phyloP scores from a whole-genome alignment of 2,888 invertebrate genomes.

The Rhyacophila evoluta region DNA sequence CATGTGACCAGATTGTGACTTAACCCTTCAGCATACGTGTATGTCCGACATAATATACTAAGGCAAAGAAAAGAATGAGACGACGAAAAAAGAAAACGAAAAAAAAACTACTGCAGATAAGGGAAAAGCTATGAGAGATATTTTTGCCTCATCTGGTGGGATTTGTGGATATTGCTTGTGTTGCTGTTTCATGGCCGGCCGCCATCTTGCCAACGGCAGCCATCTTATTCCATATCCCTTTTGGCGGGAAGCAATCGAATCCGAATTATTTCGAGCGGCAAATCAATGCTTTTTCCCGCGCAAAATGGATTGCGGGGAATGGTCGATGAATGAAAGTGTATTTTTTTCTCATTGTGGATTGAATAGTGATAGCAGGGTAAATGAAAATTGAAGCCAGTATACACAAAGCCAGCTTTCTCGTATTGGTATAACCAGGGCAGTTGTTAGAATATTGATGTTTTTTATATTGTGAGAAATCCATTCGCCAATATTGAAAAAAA shows the following conservation, averaged over 20 bases:
- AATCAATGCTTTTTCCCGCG: conserved; percentile 44
- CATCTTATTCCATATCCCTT: conserved; percentile 28
- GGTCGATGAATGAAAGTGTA: neutral
- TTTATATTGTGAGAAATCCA: neutral
- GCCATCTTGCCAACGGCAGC: conserved; percentile 35
- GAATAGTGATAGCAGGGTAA: neutral
- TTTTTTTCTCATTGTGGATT: neutral
- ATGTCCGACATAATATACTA: conserved; percentile 37
- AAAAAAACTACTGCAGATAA: conserved; percentile 44
- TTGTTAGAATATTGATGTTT: neutral
- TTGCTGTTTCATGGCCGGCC: conserved; percentile 36
- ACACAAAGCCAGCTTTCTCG: neutral
- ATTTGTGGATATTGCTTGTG: conserved; percentile 47
- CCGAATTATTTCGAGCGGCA: conserved; percentile 43
- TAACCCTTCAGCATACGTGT: neutral
- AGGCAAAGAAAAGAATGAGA: conserved; percentile 26
- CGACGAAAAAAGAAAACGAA: conserved; percentile 23
- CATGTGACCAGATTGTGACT: neutral
- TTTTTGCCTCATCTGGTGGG: conserved; percentile 45
- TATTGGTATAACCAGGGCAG: neutral
- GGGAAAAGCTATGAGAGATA: conserved; percentile 34
- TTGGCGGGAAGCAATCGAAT: conserved; percentile 46
- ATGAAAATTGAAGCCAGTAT: conserved; percentile 3
- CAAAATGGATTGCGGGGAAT: conserved; percentile 41
- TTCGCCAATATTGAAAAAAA: no score